Conservation (phyloP, 2,888 invertebrate genomes). For the Harpalus rufipes region DNA sequence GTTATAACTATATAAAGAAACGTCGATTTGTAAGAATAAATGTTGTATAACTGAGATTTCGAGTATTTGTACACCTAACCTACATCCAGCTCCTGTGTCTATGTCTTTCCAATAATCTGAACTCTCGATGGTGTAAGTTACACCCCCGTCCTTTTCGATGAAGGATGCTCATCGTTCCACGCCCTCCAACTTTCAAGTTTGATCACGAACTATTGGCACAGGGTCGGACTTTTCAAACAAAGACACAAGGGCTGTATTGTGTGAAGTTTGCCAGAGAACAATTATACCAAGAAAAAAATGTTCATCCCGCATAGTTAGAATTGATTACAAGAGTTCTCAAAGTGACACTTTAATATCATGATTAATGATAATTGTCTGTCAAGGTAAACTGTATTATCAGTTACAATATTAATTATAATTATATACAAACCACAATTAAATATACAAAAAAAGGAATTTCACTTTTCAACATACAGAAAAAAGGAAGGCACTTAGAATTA, state of each 20-base stretch:
- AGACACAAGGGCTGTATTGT: constrained; percentile 28
- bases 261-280: background rate
- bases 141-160: constrained; percentile 16
- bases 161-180: constrained; percentile 27
- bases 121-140: constrained; percentile 4
- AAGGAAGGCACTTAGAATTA: background rate
- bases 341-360: background rate
- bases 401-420: background rate
- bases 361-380: background rate
- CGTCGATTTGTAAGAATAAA: too few relatives aligned
- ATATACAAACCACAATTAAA: background rate
- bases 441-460: background rate
- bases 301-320: background rate
- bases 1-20: too few relatives aligned
- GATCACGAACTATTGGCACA: constrained; percentile 39
- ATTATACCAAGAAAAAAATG: background rate
- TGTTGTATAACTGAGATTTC: too few relatives aligned
- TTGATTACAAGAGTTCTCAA: background rate
- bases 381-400: background rate
- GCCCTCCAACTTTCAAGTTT: constrained; percentile 27
- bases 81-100: background rate
- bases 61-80: too few relatives aligned
- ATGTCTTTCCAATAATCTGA: background rate
- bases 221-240: constrained; percentile 10
- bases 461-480: too few relatives aligned